Evolutionary conservation across 2,797 vertebrate species (phyloP), one percentile per base, ranked within the genome.

Genomic region (Gymnodraco acuticeps): DNA sequence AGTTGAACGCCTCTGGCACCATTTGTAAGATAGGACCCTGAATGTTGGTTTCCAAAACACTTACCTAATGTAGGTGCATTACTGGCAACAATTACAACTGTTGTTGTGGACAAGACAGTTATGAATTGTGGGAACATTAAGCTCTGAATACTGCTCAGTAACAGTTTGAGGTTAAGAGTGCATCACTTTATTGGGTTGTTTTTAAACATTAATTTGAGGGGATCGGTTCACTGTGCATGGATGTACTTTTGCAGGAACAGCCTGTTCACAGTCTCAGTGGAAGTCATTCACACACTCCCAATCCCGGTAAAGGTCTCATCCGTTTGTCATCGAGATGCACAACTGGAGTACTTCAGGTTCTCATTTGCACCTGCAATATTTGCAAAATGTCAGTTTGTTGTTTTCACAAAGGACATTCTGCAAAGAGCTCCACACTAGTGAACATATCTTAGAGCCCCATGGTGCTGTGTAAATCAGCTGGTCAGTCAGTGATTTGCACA

Each of bases 401-500:
- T 59, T 76, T 58, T 8, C 4, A 4, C 13, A 43, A 33, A 27
- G 0, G 41, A 55, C 17, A 47, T 27, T 45, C 46, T 48, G 14
- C 48, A 16, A 48, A 16, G 23, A 50, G 47, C 3, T 65, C 2
- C 14, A 42, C 8, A 31, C 31, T 16, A n/a, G 27, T 38, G 56
- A 31, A 62, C 53, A 19, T 43, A 33, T 45, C 41, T 16, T 20
- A 42, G 17, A 50, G 15, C 50, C 56, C 11, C 20, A 47, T 31
- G 56, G 45, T 19, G 11, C 54, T 63, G 64, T 58, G 31, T 60
- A 45, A 55, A 64, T 74, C 73, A 80, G 45, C 58, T 62, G 60
- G 61, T 56, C 1, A 1, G 27, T 63, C 60, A 46, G 50, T 61
- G 60, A 76, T 64, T 62, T 74, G 45, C 42, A 64, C 56, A 67